Conservation (phyloP, 2,113 vertebrate genomes). For the Chamaea fasciata region DNA sequence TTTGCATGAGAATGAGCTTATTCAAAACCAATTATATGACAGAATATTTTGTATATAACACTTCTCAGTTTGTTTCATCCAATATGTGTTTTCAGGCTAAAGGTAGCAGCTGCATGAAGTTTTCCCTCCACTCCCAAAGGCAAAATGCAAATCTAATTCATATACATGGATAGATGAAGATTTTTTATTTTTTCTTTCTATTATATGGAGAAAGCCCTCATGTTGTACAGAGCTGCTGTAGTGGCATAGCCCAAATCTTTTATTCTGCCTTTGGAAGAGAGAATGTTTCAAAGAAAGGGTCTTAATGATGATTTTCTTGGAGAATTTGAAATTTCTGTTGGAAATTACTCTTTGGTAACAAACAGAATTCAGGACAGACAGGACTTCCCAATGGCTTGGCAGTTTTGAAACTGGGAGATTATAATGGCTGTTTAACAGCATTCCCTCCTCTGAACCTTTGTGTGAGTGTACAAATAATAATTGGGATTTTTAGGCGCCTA, state of each 20-base stretch:
- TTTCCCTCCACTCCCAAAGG: neutral
- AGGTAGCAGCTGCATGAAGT: neutral
- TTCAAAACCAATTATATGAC: neutral
- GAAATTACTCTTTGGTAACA: neutral
- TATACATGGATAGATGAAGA: neutral
- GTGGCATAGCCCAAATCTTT: neutral
- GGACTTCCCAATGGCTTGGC: neutral
- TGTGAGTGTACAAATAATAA: neutral
- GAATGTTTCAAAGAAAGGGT: neutral
- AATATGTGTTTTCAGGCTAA: neutral
- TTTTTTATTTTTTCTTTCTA: neutral
- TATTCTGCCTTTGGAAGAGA: neutral
- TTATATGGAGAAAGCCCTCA: neutral
- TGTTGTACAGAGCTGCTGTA: neutral
- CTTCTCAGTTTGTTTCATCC: neutral
- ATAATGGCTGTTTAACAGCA: neutral
- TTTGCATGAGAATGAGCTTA: neutral
- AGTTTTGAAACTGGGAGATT: neutral
- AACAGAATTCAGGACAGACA: rapidly evolving
- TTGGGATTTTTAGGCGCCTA: neutral
- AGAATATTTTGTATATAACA: neutral
- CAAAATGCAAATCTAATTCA: neutral
- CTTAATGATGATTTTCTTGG: neutral
- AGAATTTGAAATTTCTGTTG: neutral
- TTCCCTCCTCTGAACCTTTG: neutral